phyloP scores from a whole-genome alignment of 2,797 vertebrate genomes.

The Characodon lateralis region DNA sequence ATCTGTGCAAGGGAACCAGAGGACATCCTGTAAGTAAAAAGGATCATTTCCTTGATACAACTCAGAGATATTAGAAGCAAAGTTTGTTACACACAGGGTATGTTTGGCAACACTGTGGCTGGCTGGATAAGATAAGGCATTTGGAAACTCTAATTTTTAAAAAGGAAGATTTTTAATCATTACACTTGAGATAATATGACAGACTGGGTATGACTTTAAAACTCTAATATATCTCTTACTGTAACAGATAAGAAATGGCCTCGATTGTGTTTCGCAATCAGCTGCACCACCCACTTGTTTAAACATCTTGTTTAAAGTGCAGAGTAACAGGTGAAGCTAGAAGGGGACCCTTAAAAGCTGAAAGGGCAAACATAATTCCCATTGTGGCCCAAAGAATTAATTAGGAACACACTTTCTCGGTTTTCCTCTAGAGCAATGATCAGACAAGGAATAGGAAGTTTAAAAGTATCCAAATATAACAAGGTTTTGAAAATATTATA shows the following conservation, averaged over 20 bases:
- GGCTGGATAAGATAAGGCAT: conserved; percentile 35
- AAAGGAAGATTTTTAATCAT: conserved; percentile 18
- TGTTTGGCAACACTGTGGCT: conserved; percentile 11
- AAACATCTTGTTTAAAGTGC: neutral
- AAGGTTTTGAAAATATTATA: neutral
- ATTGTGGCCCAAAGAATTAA: neutral
- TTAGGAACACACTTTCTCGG: neutral
- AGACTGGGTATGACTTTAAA: neutral
- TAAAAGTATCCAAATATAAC: neutral
- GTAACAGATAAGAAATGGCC: neutral
- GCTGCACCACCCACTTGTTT: neutral
- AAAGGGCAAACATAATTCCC: neutral
- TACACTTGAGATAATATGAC: conserved; percentile 2
- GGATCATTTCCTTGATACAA: conserved; percentile 43
- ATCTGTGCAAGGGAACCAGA: conserved; percentile 47
- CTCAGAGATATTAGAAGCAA: conserved; percentile 23
- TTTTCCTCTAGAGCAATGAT: neutral
- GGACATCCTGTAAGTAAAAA: conserved; percentile 51
- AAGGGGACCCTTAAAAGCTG: neutral
- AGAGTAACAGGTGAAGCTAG: neutral
- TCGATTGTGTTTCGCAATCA: neutral
- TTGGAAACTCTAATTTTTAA: conserved; percentile 26
- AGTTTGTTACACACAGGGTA: conserved; percentile 20
- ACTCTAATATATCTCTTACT: neutral
- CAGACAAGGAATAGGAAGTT: neutral